Evolutionary conservation across 1,140 invertebrate genomes (phyloP).

Genomic region (Chlorops oryzae): DNA sequence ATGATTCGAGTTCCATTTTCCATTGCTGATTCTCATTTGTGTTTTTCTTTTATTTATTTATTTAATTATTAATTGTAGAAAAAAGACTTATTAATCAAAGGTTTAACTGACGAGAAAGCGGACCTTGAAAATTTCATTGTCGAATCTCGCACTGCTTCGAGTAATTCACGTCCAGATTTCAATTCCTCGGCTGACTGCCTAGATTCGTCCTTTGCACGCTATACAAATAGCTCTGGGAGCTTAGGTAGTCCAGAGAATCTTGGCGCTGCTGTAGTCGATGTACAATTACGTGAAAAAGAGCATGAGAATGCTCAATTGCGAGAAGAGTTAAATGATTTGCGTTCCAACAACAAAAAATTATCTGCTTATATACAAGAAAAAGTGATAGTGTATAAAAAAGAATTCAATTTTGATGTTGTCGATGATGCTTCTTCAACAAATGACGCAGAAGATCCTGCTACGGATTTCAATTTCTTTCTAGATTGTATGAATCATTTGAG

Average conservation of each 20-base stretch:
- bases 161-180: conserved; percentile 19
- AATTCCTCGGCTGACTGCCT: conserved; percentile 31
- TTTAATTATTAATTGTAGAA: conserved; percentile 9
- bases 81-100: conserved; percentile 15
- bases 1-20: too few relatives aligned
- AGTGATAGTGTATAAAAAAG: conserved; percentile 6
- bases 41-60: too few relatives aligned
- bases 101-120: conserved; percentile 23
- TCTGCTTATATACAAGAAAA: conserved; percentile 10
- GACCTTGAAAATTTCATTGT: conserved; percentile 33
- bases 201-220: conserved; percentile 22
- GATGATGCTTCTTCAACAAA: neutral
- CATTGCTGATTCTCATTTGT: too few relatives aligned
- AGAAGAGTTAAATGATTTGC: conserved; percentile 13
- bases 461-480: conserved; percentile 13
- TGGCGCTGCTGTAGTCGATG: conserved; percentile 33
- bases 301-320: conserved; percentile 29
- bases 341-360: conserved; percentile 10
- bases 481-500: conserved; percentile 13
- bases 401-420: conserved; percentile 13
- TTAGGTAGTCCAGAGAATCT: conserved; percentile 34
- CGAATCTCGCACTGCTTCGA: conserved; percentile 26
- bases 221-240: conserved; percentile 11
- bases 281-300: conserved; percentile 39
- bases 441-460: neutral